A percentile compares a stretch with the other conserved stretches of the same genome.
Evolutionary conservation across 2,797 vertebrate genomes (phyloP).

Genomic region (Sphaeramia orbicularis): DNA sequence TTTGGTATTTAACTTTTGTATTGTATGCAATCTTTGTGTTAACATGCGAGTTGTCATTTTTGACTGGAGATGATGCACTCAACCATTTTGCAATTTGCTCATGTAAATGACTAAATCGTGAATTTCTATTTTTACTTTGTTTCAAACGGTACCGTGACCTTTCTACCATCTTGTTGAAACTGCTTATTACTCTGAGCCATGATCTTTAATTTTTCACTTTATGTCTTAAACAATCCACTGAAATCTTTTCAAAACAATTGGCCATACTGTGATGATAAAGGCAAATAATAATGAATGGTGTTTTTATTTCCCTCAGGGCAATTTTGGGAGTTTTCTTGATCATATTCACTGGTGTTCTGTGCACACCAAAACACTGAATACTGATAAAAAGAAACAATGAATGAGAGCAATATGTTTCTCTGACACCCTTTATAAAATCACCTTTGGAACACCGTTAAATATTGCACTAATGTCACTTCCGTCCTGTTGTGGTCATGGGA

Average conservation of each 20-base stretch:
- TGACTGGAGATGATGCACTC: constrained; percentile 51
- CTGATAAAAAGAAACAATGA: constrained; percentile 31
- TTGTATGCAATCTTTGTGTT: constrained; percentile 70
- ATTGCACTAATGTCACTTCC: constrained; percentile 78
- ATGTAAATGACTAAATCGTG: constrained; percentile 55
- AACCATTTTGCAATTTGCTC: constrained; percentile 44
- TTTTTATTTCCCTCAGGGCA: constrained; percentile 47
- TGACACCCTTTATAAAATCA: constrained; percentile 48
- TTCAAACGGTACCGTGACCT: constrained; percentile 55
- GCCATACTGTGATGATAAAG: constrained; percentile 30
- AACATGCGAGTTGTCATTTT: constrained; percentile 53
- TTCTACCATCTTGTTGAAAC: constrained; percentile 46
- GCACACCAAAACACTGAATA: constrained; percentile 50
- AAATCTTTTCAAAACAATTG: constrained; percentile 34
- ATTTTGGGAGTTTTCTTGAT: constrained; percentile 39
- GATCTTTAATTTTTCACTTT: constrained; percentile 46
- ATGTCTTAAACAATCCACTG: constrained; percentile 62
- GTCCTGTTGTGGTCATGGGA: constrained; percentile 66
- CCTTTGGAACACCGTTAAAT: constrained; percentile 54
- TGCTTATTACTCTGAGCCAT: constrained; percentile 74
- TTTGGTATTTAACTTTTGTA: constrained; percentile 79
- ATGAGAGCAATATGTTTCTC: constrained; percentile 63
- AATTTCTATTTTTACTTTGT: constrained; percentile 59
- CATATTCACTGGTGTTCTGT: constrained; percentile 44
- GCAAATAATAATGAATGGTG: constrained; percentile 21